A percentile compares a stretch with the other conserved stretches of the same genome.
These are phyloP conservation scores for Ophioderma brevispina DNA, from an alignment of 35 echinoderm and acorn worm species.

Conservation along the genomic window DNA sequence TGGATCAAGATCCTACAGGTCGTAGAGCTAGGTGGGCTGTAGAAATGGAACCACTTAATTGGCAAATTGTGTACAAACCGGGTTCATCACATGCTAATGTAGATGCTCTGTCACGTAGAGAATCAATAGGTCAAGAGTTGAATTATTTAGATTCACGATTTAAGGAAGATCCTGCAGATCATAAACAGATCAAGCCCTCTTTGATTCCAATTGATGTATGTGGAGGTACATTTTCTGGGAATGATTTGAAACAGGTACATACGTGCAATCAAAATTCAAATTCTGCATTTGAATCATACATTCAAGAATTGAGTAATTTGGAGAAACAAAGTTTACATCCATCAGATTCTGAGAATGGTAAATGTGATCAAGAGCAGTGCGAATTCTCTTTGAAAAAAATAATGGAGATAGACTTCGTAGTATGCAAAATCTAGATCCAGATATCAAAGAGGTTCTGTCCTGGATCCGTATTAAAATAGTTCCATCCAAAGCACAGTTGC, in stretches of 20 bases:
- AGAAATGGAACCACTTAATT: constrained; percentile 45
- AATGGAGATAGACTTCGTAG: background rate
- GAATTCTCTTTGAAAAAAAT: background rate
- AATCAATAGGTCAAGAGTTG: background rate
- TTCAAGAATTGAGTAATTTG: background rate
- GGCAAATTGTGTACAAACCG: constrained; percentile 22
- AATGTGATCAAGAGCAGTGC: no score
- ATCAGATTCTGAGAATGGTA: no score
- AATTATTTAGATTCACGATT: background rate
- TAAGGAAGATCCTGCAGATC: background rate
- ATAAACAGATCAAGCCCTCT: no score
- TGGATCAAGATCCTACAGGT: constrained; percentile 40
- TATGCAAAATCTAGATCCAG: background rate
- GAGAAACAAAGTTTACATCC: background rate
- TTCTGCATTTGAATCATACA: background rate
- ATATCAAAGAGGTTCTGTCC: no score
- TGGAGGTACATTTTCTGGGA: background rate
- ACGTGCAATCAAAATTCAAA: background rate
- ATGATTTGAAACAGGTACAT: background rate
- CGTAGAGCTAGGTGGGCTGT: constrained; percentile 36
- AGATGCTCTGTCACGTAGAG: constrained; percentile 40
- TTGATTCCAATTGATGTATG: no score
- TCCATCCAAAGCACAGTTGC: background rate
- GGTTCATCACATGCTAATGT: constrained; percentile 36
- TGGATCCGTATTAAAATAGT: background rate